Evolutionary conservation across 2,797 vertebrate species (phyloP).

Genomic region (Corythornis leucogaster): DNA sequence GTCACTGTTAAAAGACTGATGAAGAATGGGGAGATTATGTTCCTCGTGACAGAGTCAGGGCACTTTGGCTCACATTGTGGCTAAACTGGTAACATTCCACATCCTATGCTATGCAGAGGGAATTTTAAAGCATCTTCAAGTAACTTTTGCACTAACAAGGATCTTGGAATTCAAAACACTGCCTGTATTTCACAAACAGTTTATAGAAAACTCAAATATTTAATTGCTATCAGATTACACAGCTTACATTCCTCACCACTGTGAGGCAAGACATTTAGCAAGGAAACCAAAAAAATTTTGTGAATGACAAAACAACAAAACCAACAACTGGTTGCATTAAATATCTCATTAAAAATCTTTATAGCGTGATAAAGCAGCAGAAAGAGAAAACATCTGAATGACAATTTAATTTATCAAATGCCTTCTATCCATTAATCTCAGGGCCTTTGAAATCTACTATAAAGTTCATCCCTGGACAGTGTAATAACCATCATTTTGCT

Average conservation of each 20-base stretch:
- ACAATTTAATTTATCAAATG: conserved; percentile 6
- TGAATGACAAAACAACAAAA: neutral
- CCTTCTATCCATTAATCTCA: neutral
- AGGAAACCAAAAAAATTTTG: neutral
- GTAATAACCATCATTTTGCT: neutral
- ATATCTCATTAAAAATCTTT: conserved; percentile 42
- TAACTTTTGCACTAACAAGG: conserved; percentile 67
- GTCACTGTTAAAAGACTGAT: neutral
- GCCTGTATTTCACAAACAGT: conserved; percentile 58
- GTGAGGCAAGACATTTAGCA: neutral
- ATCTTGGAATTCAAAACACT: conserved; percentile 56
- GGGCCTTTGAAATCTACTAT: neutral
- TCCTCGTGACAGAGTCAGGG: conserved; percentile 35
- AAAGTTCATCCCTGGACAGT: neutral
- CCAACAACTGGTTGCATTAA: conserved; percentile 48
- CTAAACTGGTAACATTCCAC: conserved; percentile 36
- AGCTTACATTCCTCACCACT: neutral
- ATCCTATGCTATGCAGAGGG: neutral
- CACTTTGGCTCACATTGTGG: neutral
- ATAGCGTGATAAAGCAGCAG: neutral
- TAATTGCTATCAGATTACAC: conserved; percentile 51
- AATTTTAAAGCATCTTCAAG: conserved; percentile 68
- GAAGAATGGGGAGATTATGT: conserved; percentile 4
- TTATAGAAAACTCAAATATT: conserved; percentile 60
- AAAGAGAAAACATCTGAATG: conserved; percentile 44